Evolutionary conservation across 1,140 invertebrate species (phyloP), one percentile per base, ranked within the genome.

Genomic region (Drosophila guanche): DNA sequence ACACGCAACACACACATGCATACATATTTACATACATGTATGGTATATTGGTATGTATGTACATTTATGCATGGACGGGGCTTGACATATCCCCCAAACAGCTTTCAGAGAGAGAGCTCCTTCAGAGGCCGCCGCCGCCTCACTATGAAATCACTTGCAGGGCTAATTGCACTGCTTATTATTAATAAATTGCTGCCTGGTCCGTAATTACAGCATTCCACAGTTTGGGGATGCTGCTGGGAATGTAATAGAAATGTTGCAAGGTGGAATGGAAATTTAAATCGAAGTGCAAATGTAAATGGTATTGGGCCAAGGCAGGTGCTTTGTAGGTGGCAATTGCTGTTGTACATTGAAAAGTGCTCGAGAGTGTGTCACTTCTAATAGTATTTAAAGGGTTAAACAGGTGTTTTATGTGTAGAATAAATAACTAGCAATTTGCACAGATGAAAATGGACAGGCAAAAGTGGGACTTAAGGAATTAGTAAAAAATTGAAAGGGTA

Each of bases 101-200:
- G 40, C 42, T 54, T 23, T 8, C 52, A 55, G 20, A 57, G 16
- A 20, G 16, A 20, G 27, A 37, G 16, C 25, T 46, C 4, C 57
- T 43, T 29, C n/a, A 20, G 51, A 5, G 52, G 45, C 72, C 16
- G 16, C 16, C 16, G 16, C 16, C 16, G 16, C 16, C 54, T 50
- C 53, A 33, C 69, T 42, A 63, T 72, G 57, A 72, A 73, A 73
- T 63, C 70, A 73, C 70, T 73, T 63, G 70, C 59, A 51, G 69
- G 73, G 69, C 69, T 73, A 73, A 73, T 73, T 73, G 70, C 70
- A 52, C 20, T 43, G 59, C 70, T 74, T 73, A 73, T 73, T 73
- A 73, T 73, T 73, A 73, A 73, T 73, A 73, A 73, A 73, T 73
- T 73, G 70, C 57, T 63, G 41, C 37, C 29, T 45, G 54, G 70